These are phyloP conservation scores for Oceanodroma leucorhoa DNA, from an alignment of 2,797 vertebrate species.

Conservation along the genomic window DNA sequence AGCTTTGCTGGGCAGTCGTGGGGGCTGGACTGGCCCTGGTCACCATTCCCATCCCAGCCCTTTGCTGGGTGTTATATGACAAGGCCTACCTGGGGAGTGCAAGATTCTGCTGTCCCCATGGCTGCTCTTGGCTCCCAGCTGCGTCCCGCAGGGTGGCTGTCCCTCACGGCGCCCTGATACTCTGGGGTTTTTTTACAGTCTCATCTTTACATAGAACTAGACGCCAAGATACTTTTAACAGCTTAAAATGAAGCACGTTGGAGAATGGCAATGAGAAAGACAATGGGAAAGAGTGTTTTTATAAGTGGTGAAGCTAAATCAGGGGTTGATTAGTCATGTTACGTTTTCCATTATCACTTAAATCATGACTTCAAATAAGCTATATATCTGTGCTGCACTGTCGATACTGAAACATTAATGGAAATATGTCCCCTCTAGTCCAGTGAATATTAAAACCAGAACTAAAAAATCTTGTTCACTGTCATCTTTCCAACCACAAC, in stretches of 20 bases:
- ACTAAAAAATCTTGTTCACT: not conserved
- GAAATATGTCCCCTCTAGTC: not conserved
- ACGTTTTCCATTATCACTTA: not conserved
- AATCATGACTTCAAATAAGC: not conserved
- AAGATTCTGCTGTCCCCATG: not conserved
- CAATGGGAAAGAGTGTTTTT: not conserved
- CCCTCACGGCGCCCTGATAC: rapidly evolving
- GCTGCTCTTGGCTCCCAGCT: not conserved
- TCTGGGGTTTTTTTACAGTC: not conserved
- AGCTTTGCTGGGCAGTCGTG: rapidly evolving
- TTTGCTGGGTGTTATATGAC: not conserved
- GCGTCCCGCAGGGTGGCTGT: rapidly evolving
- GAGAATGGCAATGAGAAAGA: not conserved
- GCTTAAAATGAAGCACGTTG: not conserved
- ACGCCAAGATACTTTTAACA: not conserved
- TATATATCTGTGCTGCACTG: not conserved
- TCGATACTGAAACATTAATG: not conserved
- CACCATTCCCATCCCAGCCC: not conserved
- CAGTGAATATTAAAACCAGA: not conserved
- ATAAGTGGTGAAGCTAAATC: not conserved
- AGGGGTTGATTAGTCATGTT: not conserved
- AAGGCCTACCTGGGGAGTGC: not conserved
- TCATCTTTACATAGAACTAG: not conserved
- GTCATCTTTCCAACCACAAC: not conserved
- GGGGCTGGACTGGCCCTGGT: not conserved